Percentiles rank a stretch among this genome's conserved stretches.
Evolutionary conservation across 1,140 invertebrate genomes (phyloP).

Genomic region (Halyomorpha halys): DNA sequence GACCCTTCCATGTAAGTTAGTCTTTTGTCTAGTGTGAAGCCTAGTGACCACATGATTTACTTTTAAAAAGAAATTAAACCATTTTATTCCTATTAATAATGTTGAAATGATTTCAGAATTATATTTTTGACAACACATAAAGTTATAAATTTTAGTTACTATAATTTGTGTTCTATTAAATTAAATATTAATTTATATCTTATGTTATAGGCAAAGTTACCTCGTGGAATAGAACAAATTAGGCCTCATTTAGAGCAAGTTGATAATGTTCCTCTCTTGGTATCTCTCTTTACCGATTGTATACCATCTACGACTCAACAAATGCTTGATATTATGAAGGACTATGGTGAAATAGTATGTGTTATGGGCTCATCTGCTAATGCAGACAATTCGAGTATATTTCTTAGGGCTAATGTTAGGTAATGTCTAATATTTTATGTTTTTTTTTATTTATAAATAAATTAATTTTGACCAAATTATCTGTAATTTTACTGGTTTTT

Average conservation of each 20-base stretch:
- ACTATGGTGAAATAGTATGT: slow-evolving; percentile 87
- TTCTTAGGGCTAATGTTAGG: slow-evolving; percentile 89
- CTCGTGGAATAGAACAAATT: slow-evolving; percentile 92
- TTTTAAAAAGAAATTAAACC: too few species aligned
- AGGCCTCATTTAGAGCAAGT: slow-evolving; percentile 88
- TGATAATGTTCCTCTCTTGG: slow-evolving; percentile 92
- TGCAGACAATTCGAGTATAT: slow-evolving; percentile 80
- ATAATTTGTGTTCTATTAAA: too few species aligned
- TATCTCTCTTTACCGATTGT: slow-evolving; percentile 95
- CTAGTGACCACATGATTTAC: too few species aligned
- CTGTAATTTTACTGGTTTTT: too few species aligned
- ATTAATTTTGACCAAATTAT: too few species aligned
- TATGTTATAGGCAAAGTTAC: slow-evolving; percentile 67
- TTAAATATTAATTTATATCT: too few species aligned
- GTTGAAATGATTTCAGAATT: too few species aligned
- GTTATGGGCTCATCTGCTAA: slow-evolving; percentile 80
- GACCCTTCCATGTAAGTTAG: too few species aligned
- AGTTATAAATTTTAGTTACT: too few species aligned
- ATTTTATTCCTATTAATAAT: too few species aligned
- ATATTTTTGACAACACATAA: too few species aligned
- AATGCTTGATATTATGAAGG: slow-evolving; percentile 94
- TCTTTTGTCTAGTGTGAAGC: too few species aligned
- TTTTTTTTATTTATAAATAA: background rate
- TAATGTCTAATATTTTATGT: slow-evolving; percentile 35
- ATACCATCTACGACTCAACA: slow-evolving; percentile 72